Percentiles rank a stretch among this genome's conserved stretches.
Evolutionary conservation across 2,797 vertebrate species (phyloP).

Genomic region (Hydrocynus forskahlii): DNA sequence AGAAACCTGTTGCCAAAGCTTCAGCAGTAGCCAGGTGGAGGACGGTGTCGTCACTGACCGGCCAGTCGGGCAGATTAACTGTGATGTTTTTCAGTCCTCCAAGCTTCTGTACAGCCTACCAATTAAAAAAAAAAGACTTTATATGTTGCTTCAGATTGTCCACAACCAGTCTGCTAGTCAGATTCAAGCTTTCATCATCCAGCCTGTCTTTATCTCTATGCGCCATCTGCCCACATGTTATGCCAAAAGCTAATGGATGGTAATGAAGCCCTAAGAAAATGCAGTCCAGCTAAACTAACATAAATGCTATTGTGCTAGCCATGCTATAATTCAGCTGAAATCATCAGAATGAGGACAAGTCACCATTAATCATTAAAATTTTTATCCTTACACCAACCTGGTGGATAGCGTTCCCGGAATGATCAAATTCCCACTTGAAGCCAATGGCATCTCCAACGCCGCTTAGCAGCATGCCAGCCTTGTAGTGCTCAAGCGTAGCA

Average conservation of each 20-base stretch:
- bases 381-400: constrained; percentile 58
- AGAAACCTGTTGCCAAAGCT: constrained; percentile 81
- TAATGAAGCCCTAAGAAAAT: no score
- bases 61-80: constrained; percentile 81
- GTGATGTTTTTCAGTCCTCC: constrained; percentile 79
- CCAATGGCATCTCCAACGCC: constrained; percentile 84
- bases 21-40: constrained; percentile 87
- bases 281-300: no score
- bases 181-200: not conserved
- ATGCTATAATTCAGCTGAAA: not conserved
- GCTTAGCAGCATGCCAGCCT: constrained; percentile 83
- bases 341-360: not conserved
- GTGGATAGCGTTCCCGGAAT: constrained; percentile 75
- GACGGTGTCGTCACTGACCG: constrained; percentile 86
- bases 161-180: not conserved
- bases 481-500: constrained; percentile 66
- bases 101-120: constrained; percentile 77
- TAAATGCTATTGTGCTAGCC: not conserved
- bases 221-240: no score
- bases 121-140: not conserved
- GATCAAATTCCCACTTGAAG: constrained; percentile 81
- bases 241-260: no score
- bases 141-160: not conserved
- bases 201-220: no score
- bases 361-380: not conserved